Evolutionary conservation across 92 coral and sea anemone genomes (phyloP).

Genomic region (Nematostella vectensis): DNA sequence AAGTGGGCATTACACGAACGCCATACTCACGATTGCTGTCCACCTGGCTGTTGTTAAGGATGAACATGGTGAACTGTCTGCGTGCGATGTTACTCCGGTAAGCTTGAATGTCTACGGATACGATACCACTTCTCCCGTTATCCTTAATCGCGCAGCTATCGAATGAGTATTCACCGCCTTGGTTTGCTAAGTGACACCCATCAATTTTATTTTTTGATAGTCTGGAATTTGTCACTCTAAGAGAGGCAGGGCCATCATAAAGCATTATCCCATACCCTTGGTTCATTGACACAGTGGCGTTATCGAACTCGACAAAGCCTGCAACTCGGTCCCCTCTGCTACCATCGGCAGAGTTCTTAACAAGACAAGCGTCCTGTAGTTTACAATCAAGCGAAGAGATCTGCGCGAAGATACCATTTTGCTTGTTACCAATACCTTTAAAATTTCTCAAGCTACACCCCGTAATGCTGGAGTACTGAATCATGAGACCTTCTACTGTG

Average conservation of each 20-base stretch:
- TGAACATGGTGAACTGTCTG: slow-evolving; percentile 9
- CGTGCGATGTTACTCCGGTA: slow-evolving; percentile 1
- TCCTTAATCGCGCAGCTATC: slow-evolving; percentile 4
- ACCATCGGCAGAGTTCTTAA: slow-evolving; percentile 16
- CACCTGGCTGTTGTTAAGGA: slow-evolving; percentile 7
- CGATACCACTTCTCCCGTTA: slow-evolving; percentile 20
- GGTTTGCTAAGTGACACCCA: slow-evolving; percentile 29
- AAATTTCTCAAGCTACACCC: slow-evolving; percentile 7
- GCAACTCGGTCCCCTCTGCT: slow-evolving; percentile 10
- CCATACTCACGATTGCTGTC: slow-evolving; percentile 28
- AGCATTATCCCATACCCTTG: slow-evolving; percentile 19
- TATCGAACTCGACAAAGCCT: slow-evolving; percentile 13
- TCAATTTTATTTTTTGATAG: slow-evolving; percentile 20
- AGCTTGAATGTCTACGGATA: slow-evolving; percentile 4
- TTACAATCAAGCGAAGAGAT: slow-evolving; percentile 8
- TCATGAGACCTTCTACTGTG: slow-evolving; percentile 10
- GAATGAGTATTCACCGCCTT: slow-evolving; percentile 24
- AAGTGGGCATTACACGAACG: slow-evolving; percentile 17
- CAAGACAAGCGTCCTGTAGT: slow-evolving; percentile 10
- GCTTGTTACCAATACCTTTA: slow-evolving; percentile 6
- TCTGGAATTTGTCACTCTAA: slow-evolving; percentile 1
- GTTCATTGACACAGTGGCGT: slow-evolving; percentile 13
- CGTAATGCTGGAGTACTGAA: slow-evolving; percentile 16
- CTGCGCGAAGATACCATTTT: slow-evolving; percentile 12
- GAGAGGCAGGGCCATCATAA: slow-evolving; percentile 25